Evolutionary conservation across 1,140 invertebrate species (phyloP).

Genomic region (Drosophila neocordata): DNA sequence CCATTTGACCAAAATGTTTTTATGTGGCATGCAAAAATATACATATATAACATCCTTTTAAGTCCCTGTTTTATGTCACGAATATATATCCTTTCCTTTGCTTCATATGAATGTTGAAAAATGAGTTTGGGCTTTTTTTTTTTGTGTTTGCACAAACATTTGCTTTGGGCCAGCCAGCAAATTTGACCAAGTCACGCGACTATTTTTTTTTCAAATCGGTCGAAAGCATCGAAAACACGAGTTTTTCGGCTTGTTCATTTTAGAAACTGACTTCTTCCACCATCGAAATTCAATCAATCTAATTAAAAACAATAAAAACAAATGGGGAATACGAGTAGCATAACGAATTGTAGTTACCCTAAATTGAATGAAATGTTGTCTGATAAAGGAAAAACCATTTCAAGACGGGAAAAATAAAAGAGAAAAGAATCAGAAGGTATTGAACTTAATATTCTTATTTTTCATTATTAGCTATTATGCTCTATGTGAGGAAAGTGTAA

Average conservation of each 20-base stretch:
- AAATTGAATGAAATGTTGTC: not conserved
- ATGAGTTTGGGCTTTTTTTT: constrained; percentile 39
- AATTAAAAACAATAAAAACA: constrained; percentile 76
- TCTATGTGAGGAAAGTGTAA: not conserved
- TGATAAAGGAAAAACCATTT: not conserved
- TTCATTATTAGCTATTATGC: not conserved
- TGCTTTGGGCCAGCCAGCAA: constrained; percentile 39
- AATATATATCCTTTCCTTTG: constrained; percentile 54
- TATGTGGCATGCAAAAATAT: constrained; percentile 59
- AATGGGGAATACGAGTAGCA: constrained; percentile 6
- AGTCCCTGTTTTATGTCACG: constrained; percentile 59
- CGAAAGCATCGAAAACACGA: constrained; percentile 16
- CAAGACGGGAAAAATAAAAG: no score
- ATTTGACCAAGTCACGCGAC: constrained; percentile 60
- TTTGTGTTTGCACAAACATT: constrained; percentile 68
- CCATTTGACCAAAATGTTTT: constrained; percentile 48
- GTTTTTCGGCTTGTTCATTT: constrained; percentile 31
- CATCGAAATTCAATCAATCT: constrained; percentile 73
- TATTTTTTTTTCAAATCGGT: constrained; percentile 38
- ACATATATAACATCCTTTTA: not conserved
- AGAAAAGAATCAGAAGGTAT: no score
- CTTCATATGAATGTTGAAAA: constrained; percentile 44
- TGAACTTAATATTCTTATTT: no score
- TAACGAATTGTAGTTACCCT: not conserved
- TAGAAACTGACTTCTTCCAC: constrained; percentile 1